phyloP scores from a whole-genome alignment of 2,113 vertebrate species.

The Fulmarus glacialis region DNA sequence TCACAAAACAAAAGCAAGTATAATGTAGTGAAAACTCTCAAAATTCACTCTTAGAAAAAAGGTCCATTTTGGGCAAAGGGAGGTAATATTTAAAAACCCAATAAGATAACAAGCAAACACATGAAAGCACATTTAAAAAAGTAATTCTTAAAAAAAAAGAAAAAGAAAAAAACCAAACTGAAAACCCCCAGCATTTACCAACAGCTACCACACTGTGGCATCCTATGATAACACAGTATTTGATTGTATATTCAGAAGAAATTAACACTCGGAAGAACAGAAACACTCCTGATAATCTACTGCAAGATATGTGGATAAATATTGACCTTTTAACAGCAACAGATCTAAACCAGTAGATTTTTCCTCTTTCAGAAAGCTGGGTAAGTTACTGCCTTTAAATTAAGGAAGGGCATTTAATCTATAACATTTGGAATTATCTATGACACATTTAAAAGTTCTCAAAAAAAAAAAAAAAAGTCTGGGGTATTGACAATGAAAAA shows the following conservation, averaged over 20 bases:
- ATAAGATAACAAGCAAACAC: neutral
- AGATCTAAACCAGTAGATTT: neutral
- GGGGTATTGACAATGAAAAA: neutral
- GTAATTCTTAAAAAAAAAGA: neutral
- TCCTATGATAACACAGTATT: neutral
- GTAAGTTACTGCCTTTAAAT: neutral
- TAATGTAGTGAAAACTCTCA: neutral
- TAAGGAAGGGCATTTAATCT: neutral
- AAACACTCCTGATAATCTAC: neutral
- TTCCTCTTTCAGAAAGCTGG: neutral
- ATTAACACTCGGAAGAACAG: neutral
- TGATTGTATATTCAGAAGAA: neutral
- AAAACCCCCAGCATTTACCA: neutral
- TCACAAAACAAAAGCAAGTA: neutral
- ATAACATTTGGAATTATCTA: neutral
- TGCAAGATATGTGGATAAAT: neutral
- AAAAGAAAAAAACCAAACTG: neutral
- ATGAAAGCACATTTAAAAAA: neutral
- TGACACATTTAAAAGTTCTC: neutral
- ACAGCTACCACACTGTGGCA: constrained; percentile 30
- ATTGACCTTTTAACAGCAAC: neutral
- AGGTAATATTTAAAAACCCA: neutral
- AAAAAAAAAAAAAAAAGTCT: neutral
- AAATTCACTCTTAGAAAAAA: neutral
- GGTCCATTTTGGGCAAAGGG: neutral